Conservation (phyloP, 2,113 vertebrate species). For the Narcine bancroftii region DNA sequence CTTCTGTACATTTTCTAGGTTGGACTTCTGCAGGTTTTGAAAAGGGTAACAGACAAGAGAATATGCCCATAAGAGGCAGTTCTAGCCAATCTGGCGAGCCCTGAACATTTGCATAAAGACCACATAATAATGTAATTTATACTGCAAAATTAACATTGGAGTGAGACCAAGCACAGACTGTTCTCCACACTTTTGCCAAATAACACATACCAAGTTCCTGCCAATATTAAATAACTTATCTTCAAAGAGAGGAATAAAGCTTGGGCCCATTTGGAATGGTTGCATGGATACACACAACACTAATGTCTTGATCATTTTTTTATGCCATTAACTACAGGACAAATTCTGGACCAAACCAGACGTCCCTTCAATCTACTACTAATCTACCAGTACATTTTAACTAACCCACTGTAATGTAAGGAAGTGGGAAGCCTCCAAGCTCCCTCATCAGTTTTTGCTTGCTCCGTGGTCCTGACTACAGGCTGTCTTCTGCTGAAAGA, state of each 20-base stretch:
- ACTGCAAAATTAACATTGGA: neutral
- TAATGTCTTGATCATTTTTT: neutral
- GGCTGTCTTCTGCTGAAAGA: too few species aligned
- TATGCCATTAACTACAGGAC: neutral
- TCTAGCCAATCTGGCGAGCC: neutral
- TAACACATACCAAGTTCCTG: neutral
- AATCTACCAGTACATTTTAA: neutral
- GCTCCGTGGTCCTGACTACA: too few species aligned
- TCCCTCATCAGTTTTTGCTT: too few species aligned
- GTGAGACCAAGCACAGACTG: constrained; percentile 24
- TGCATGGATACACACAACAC: neutral
- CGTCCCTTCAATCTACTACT: neutral
- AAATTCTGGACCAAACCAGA: neutral
- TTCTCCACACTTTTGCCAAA: constrained; percentile 4
- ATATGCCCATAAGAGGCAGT: neutral
- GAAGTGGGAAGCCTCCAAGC: neutral
- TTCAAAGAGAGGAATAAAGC: neutral
- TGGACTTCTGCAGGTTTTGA: neutral
- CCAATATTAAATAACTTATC: neutral
- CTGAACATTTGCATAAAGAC: neutral
- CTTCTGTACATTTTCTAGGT: neutral
- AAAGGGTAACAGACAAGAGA: neutral
- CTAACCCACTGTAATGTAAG: neutral
- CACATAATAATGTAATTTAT: constrained; percentile 24
- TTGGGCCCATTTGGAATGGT: neutral